phyloP scores from a whole-genome alignment of 2,888 invertebrate species.

The Zygaena filipendulae region DNA sequence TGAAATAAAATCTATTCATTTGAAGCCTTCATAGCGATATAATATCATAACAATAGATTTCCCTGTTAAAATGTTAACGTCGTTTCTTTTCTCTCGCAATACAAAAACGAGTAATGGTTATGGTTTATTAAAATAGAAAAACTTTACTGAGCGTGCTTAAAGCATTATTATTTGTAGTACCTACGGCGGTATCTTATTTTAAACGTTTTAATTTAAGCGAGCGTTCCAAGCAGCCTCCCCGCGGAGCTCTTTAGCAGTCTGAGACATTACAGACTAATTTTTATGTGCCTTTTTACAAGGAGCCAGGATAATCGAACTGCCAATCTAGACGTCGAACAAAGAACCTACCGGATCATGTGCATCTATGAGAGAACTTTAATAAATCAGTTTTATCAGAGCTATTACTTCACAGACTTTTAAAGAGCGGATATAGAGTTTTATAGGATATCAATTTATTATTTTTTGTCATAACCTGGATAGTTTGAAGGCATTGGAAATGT shows the following conservation, averaged over 20 bases:
- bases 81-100: no score
- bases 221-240: constrained; percentile 36
- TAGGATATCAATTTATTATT: no score
- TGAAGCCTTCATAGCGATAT: no score
- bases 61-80: no score
- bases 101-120: constrained; percentile 15
- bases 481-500: no score
- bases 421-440: no score
- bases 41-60: no score
- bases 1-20: no score
- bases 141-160: constrained; percentile 35
- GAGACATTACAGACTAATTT: constrained; percentile 56
- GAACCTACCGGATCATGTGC: constrained; percentile 26
- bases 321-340: constrained; percentile 53
- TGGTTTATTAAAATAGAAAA: constrained; percentile 20
- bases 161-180: no score
- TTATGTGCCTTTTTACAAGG: constrained; percentile 53
- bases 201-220: constrained; percentile 50
- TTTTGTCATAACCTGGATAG: no score
- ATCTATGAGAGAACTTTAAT: constrained; percentile 42
- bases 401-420: no score
- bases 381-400: no score
- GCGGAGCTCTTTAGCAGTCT: constrained; percentile 56
- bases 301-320: constrained; percentile 61
- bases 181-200: constrained; percentile 40